phyloP scores from a whole-genome alignment of 2,113 vertebrate species.

The Pomatorhinus ruficollis region DNA sequence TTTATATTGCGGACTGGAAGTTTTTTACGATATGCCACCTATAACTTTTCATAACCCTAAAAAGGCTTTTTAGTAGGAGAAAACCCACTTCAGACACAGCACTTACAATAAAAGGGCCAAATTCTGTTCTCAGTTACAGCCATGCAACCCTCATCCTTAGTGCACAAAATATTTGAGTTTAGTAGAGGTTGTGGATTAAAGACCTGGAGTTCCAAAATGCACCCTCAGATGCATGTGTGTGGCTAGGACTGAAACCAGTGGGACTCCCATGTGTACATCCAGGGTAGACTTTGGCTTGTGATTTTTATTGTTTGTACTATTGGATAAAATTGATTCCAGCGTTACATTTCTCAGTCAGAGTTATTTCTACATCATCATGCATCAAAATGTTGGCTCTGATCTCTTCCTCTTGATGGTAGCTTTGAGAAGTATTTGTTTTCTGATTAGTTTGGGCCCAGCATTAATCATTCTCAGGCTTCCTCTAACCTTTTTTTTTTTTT shows the following conservation, averaged over 20 bases:
- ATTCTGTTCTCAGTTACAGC: slow-evolving; percentile 14
- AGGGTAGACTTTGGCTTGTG: slow-evolving; percentile 7
- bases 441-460: slow-evolving; percentile 30
- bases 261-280: neutral
- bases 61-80: slow-evolving; percentile 6
- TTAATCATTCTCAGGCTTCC: slow-evolving; percentile 58
- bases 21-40: slow-evolving; percentile 47
- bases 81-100: slow-evolving; percentile 33
- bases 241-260: slow-evolving; percentile 30
- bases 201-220: slow-evolving; percentile 12
- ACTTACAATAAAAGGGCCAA: neutral
- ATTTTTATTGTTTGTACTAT: slow-evolving; percentile 48
- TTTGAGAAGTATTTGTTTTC: slow-evolving; percentile 54
- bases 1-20: slow-evolving; percentile 50
- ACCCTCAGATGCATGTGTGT: slow-evolving; percentile 42
- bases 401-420: slow-evolving; percentile 39
- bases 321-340: slow-evolving; percentile 55
- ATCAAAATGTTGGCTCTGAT: slow-evolving; percentile 59
- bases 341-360: neutral
- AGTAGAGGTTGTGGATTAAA: slow-evolving; percentile 8
- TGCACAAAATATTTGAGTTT: neutral
- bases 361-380: slow-evolving; percentile 42
- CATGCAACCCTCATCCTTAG: neutral
- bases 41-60: slow-evolving; percentile 36
- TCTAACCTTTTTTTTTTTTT: neutral